Conservation (phyloP, 2,113 vertebrate genomes). For the Camelus bactrianus region DNA sequence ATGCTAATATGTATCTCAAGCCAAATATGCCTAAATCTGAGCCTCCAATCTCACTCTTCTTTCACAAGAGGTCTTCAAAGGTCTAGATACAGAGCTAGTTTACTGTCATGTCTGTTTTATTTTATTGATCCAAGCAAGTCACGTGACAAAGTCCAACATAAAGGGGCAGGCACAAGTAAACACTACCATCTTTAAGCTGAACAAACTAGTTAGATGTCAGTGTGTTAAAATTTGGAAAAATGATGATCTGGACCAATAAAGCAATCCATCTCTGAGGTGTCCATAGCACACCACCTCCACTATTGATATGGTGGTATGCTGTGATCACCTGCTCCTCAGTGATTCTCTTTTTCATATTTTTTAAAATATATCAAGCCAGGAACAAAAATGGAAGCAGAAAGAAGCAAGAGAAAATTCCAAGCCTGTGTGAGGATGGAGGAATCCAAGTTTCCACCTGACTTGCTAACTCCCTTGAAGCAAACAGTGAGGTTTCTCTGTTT, state of each 20-base stretch:
- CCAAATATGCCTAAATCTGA: background rate
- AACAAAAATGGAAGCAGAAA: background rate
- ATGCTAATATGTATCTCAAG: background rate
- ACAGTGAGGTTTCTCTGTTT: background rate
- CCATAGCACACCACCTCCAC: fast-evolving
- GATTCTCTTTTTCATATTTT: background rate
- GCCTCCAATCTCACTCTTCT: background rate
- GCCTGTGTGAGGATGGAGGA: too few species aligned
- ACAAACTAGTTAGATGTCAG: background rate
- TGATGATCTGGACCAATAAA: background rate
- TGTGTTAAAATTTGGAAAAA: background rate
- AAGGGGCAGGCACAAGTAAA: background rate
- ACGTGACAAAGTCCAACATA: background rate
- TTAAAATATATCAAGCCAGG: background rate
- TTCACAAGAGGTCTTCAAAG: background rate
- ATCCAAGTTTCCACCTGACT: background rate
- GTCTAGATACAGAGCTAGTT: background rate
- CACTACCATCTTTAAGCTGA: background rate
- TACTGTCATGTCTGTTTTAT: background rate
- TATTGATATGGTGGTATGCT: background rate
- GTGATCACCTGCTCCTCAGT: too few species aligned
- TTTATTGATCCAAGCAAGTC: background rate
- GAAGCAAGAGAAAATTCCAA: background rate
- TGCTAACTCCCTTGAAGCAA: background rate
- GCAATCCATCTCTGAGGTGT: background rate